phyloP scores from a whole-genome alignment of 2,888 invertebrate genomes.

The Lucinisca nassula region DNA sequence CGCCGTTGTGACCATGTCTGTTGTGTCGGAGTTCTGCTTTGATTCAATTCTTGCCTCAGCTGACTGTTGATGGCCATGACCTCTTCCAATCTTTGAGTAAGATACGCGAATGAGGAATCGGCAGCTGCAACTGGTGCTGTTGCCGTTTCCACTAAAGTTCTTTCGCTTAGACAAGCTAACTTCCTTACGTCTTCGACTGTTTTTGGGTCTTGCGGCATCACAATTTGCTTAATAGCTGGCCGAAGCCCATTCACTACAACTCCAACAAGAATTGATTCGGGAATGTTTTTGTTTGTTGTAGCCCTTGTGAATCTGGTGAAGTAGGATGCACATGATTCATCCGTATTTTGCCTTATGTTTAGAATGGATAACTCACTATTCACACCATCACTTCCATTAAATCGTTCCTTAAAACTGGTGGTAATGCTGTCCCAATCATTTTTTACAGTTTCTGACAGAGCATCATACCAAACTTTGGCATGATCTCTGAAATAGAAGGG shows the following conservation, averaged over 20 bases:
- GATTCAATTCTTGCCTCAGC: not conserved
- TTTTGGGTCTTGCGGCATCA: not conserved
- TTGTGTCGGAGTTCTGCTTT: not conserved
- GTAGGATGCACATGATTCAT: not conserved
- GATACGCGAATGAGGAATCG: not conserved
- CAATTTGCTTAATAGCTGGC: not conserved
- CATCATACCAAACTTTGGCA: conserved; percentile 25
- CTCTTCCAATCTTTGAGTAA: not conserved
- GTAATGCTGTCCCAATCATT: not conserved
- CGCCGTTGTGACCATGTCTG: not conserved
- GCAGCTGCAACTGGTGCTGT: not conserved
- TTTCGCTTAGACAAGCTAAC: not conserved
- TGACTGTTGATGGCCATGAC: not conserved
- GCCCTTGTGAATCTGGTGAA: not conserved
- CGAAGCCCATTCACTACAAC: not conserved
- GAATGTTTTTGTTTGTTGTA: not conserved
- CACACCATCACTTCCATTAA: conserved; percentile 28
- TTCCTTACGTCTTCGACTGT: not conserved
- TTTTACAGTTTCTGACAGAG: not conserved
- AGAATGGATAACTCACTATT: not conserved
- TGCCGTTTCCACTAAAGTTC: not conserved
- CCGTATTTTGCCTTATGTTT: not conserved
- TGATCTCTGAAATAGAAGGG: conserved; percentile 25
- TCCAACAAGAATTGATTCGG: not conserved
- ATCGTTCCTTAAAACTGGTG: not conserved